A percentile compares a stretch with the other conserved stretches of the same genome.
Evolutionary conservation across 2,888 invertebrate genomes (phyloP).

Genomic region (Lumbricus terrestris): DNA sequence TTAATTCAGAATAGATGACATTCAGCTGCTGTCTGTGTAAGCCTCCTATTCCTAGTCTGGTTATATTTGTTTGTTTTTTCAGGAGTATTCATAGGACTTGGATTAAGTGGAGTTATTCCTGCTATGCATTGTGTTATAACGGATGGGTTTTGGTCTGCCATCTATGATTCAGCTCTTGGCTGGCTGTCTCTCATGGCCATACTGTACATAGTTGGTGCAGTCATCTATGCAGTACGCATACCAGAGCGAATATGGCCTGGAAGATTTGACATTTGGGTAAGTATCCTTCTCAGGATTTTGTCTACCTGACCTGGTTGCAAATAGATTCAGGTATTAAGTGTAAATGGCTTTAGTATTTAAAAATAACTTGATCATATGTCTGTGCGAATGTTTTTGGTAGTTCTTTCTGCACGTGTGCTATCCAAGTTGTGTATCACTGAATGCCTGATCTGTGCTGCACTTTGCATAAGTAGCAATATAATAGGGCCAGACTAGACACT

Average conservation of each 20-base stretch:
- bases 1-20: too few species aligned
- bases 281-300: conserved; percentile 42
- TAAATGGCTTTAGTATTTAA: neutral
- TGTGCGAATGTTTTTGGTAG: neutral
- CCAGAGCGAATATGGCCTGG: conserved; percentile 97
- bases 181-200: conserved; percentile 92
- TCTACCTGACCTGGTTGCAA: neutral
- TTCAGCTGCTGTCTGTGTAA: neutral
- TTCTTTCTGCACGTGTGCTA: neutral
- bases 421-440: neutral
- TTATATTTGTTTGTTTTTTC: neutral
- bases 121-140: conserved; percentile 92
- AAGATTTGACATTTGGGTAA: conserved; percentile 93
- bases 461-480: neutral
- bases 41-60: neutral
- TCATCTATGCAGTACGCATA: conserved; percentile 91
- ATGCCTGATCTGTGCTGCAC: neutral
- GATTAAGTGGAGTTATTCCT: conserved; percentile 92
- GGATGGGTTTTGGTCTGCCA: conserved; percentile 91
- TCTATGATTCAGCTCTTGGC: conserved; percentile 86
- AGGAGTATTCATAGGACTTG: conserved; percentile 93
- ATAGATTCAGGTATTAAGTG: neutral
- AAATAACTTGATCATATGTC: neutral
- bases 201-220: conserved; percentile 90
- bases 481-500: neutral